These are phyloP conservation scores for Druon quercuslanigerum DNA, from an alignment of 1,140 invertebrate genomes.

Conservation along the genomic window DNA sequence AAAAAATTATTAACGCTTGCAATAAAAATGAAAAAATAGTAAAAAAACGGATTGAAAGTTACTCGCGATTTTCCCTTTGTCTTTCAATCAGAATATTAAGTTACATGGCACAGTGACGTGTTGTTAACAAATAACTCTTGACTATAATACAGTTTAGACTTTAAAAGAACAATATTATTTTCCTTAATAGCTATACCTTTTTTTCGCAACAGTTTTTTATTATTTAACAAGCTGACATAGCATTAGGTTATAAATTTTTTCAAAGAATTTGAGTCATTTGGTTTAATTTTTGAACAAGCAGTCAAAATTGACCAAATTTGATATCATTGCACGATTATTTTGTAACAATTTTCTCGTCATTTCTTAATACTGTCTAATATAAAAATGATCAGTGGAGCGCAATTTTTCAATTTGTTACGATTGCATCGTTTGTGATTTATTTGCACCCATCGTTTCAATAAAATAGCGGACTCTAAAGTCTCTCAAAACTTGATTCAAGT, in stretches of 20 bases:
- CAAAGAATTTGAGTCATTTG: background rate
- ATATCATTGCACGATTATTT: background rate
- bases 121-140: background rate
- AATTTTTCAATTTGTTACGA: background rate
- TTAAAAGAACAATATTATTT: background rate
- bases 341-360: background rate
- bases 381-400: background rate
- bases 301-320: background rate
- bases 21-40: no score
- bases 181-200: background rate
- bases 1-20: no score
- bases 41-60: no score
- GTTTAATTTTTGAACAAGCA: background rate
- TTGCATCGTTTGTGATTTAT: background rate
- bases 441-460: background rate
- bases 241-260: background rate
- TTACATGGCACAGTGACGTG: conserved; percentile 6
- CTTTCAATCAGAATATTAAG: background rate
- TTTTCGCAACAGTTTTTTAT: background rate
- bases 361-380: conserved; percentile 4
- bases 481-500: background rate
- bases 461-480: background rate
- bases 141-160: background rate
- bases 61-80: background rate
- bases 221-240: background rate